Percentiles rank a stretch among this genome's conserved stretches.
Conservation (phyloP, 2,113 vertebrate species). For the Rhinogobius similis region DNA sequence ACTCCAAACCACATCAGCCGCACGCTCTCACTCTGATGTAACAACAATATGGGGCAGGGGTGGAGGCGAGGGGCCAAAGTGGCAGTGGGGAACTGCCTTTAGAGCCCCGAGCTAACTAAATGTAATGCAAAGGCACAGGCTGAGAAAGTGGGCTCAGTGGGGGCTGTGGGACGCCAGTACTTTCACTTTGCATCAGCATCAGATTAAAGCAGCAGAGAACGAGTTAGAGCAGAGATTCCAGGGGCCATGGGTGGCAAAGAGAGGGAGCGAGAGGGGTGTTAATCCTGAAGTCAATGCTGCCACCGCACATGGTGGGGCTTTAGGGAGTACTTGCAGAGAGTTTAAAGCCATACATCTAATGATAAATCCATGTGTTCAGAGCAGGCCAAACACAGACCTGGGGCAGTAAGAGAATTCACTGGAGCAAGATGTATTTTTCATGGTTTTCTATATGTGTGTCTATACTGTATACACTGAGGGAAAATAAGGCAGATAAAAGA, state of each 20-base stretch:
- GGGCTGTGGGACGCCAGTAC: slow-evolving; percentile 54
- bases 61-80: background rate
- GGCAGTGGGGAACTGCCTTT: background rate
- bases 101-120: slow-evolving; percentile 59
- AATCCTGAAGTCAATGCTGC: slow-evolving; percentile 46
- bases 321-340: slow-evolving; percentile 7
- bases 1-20: slow-evolving; percentile 63
- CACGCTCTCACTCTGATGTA: slow-evolving; percentile 36
- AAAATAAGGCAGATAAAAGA: background rate
- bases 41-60: slow-evolving; percentile 16
- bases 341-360: background rate
- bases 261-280: slow-evolving; percentile 39
- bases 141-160: slow-evolving; percentile 46
- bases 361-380: slow-evolving; percentile 5
- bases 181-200: slow-evolving; percentile 71
- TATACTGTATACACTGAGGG: background rate
- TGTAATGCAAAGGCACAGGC: slow-evolving; percentile 55
- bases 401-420: background rate
- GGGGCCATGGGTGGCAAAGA: slow-evolving; percentile 54
- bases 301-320: slow-evolving; percentile 28
- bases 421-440: background rate
- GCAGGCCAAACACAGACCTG: background rate
- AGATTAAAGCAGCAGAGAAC: slow-evolving; percentile 53
- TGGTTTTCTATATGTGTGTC: background rate
- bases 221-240: slow-evolving; percentile 35